Evolutionary conservation across 2,888 invertebrate species (phyloP).

Genomic region (Machimus rusticus): DNA sequence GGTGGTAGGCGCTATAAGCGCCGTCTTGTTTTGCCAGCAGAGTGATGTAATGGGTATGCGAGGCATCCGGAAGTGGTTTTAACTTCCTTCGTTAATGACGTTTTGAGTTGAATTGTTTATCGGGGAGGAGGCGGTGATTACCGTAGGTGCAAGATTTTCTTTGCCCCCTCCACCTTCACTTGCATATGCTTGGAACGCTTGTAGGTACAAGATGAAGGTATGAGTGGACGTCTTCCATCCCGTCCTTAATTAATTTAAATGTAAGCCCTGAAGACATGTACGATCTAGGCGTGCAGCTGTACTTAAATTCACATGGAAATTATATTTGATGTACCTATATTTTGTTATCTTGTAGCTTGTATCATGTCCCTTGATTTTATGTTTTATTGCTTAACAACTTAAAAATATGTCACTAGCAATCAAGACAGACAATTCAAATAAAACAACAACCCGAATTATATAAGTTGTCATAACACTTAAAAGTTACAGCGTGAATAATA

Average conservation of each 20-base stretch:
- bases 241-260: neutral
- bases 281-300: neutral
- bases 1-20: neutral
- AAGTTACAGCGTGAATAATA: too few relatives aligned
- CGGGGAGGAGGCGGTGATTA: neutral
- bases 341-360: neutral
- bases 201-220: neutral
- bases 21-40: neutral
- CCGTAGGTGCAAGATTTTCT: neutral
- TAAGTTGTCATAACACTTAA: too few relatives aligned
- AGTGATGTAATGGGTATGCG: neutral
- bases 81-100: neutral
- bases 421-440: too few relatives aligned
- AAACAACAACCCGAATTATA: too few relatives aligned
- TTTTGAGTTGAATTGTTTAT: neutral
- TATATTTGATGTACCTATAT: neutral
- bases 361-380: too few relatives aligned
- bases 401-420: too few relatives aligned
- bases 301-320: neutral
- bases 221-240: neutral
- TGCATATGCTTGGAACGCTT: neutral
- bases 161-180: neutral
- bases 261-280: neutral
- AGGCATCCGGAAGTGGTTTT: constrained; percentile 16
- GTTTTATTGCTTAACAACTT: too few relatives aligned